These are phyloP conservation scores for Petrolisthes cinctipes DNA, from an alignment of 2,888 invertebrate genomes.

Conservation along the genomic window DNA sequence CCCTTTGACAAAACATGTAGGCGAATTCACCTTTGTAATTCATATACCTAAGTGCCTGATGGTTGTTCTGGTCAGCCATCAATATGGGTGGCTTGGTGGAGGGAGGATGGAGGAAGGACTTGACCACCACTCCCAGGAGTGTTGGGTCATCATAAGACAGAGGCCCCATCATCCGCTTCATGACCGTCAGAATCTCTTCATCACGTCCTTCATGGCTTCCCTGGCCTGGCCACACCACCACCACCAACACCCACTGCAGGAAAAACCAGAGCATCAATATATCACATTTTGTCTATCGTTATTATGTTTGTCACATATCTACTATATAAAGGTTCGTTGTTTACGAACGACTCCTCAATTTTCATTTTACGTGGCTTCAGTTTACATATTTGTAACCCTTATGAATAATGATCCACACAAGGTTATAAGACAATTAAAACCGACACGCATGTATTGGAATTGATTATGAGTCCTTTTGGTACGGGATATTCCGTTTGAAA, in stretches of 20 bases:
- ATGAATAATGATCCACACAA: too few relatives aligned
- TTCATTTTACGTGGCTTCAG: too few relatives aligned
- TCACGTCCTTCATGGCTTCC: background rate
- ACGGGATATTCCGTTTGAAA: too few relatives aligned
- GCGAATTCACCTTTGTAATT: background rate
- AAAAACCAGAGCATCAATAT: background rate
- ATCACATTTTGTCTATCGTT: background rate
- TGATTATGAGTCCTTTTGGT: too few relatives aligned
- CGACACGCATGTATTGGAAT: too few relatives aligned
- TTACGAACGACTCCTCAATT: too few relatives aligned
- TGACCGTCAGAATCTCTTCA: background rate
- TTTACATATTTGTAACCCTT: too few relatives aligned
- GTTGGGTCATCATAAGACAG: constrained; percentile 38
- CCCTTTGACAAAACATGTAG: constrained; percentile 3
- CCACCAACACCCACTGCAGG: background rate
- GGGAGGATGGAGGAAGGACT: constrained; percentile 33
- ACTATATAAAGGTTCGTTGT: too few relatives aligned
- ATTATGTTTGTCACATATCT: background rate
- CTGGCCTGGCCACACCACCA: background rate
- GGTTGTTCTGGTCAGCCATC: background rate
- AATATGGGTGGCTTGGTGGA: constrained; percentile 35
- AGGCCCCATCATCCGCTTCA: background rate
- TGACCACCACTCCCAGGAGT: constrained; percentile 7
- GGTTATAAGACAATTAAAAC: too few relatives aligned
- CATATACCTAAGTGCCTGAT: background rate